Conservation (phyloP, 2,888 invertebrate species). For the Petrolisthes manimaculis region DNA sequence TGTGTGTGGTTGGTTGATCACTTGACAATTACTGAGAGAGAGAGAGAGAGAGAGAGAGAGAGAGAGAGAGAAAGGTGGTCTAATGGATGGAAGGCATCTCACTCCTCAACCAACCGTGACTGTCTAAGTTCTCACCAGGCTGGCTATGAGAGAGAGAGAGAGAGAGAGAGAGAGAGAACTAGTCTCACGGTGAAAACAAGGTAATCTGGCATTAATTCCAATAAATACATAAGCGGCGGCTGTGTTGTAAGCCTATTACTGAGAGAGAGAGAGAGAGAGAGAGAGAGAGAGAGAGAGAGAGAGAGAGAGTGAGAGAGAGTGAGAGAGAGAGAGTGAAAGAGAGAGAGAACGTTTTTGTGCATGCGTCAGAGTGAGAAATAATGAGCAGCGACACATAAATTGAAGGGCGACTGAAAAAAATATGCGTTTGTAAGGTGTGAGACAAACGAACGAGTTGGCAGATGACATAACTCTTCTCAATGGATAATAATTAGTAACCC, state of each 20-base stretch:
- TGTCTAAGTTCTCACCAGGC: not conserved
- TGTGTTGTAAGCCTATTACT: not conserved
- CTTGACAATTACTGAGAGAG: not conserved
- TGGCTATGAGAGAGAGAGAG: not conserved
- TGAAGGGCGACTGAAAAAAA: not conserved
- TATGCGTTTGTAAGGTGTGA: too few species aligned
- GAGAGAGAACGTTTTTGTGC: not conserved
- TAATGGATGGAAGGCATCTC: not conserved
- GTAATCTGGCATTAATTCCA: too few species aligned
- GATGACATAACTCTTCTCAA: too few species aligned
- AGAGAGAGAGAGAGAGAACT: not conserved
- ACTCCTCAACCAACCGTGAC: not conserved
- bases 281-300: not conserved
- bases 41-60: not conserved
- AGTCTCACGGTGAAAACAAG: too few species aligned
- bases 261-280: not conserved
- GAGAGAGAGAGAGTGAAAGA: not conserved
- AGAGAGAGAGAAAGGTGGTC: not conserved
- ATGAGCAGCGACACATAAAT: not conserved
- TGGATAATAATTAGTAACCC: too few species aligned
- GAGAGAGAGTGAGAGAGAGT: not conserved
- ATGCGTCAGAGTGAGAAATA: not conserved
- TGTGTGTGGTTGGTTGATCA: too few species aligned
- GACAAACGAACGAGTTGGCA: too few species aligned
- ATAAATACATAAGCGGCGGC: too few species aligned